Evolutionary conservation across 2,797 vertebrate genomes (phyloP), one percentile per base, ranked within the genome.

Genomic region (Picus viridis): DNA sequence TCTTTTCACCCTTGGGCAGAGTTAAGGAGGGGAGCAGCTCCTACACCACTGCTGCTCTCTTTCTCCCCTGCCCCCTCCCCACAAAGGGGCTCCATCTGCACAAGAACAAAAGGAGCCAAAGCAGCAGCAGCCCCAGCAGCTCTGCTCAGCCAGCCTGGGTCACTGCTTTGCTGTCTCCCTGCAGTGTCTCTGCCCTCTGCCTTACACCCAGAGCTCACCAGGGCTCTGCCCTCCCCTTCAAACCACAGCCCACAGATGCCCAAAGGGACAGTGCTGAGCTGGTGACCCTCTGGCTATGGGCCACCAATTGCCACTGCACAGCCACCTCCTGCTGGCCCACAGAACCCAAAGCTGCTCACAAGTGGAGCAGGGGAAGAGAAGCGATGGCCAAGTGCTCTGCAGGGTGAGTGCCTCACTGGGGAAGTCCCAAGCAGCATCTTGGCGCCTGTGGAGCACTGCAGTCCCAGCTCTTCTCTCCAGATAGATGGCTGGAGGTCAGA

Each of bases 1-100:
- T 89, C 86, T 26, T 88, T 90, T 90, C 86, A 81, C 93, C 93
- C 94, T 73, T 82, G 92, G 81, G 88, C 90, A 92, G 88, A 88
- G 90, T 84, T 88, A 39, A 84, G 77, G 73, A 84, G 83, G 64
- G 81, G 63, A 88, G 41, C 61, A 15, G 34, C 88, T 77, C 63
- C 61, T 57, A 17, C 45, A 53, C 53, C 4, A 82, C 49, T 58
- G 84, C 24, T 17, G 27, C 9, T 71, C 19, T 45, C 3, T n/a
- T 54, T 30, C 63, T 16, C 29, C 30, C 22, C 27, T 12, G 8
- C 13, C 39, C n/a, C 51, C 39, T 3, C 5, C 15, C 62, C 4
- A 6, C n/a, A 56, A 58, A 23, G 5, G 30, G 93, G 86, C 74
- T 94, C 92, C 92, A 67, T 78, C 77, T 91, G 71, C 83, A 34